Percentiles rank a stretch among this genome's conserved stretches.
phyloP scores from a whole-genome alignment of 2,888 invertebrate genomes.

The Cremastinae sp. region DNA sequence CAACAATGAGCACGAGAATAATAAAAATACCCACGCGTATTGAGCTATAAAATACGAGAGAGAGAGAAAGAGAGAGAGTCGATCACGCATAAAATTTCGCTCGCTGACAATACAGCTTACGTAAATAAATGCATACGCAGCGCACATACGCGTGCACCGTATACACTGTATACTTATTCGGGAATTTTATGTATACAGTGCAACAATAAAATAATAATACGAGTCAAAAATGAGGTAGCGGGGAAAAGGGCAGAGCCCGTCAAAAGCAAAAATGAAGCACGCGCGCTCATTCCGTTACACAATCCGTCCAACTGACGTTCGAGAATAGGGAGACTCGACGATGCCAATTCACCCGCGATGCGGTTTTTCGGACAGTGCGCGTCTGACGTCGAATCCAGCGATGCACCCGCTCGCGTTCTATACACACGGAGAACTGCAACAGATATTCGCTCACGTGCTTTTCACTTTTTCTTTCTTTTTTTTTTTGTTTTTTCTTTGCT shows the following conservation, averaged over 20 bases:
- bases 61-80: too few species aligned
- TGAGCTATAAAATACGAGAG: constrained; percentile 9
- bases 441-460: constrained; percentile 50
- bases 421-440: constrained; percentile 42
- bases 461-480: constrained; percentile 56
- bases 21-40: constrained; percentile 22
- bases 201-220: constrained; percentile 63
- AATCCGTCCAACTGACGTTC: constrained; percentile 75
- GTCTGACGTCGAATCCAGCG: constrained; percentile 53
- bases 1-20: constrained; percentile 33
- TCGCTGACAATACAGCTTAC: constrained; percentile 40
- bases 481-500: constrained; percentile 62
- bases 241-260: constrained; percentile 44
- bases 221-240: constrained; percentile 51
- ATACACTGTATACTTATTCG: constrained; percentile 65
- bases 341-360: constrained; percentile 59
- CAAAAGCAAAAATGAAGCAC: constrained; percentile 69
- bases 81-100: constrained; percentile 51
- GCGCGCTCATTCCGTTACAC: constrained; percentile 71
- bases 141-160: constrained; percentile 44
- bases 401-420: constrained; percentile 44
- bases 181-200: constrained; percentile 69
- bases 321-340: constrained; percentile 49
- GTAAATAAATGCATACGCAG: neutral
- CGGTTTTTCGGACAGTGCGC: constrained; percentile 74